These are phyloP conservation scores for Acanthopagrus latus DNA, from an alignment of 2,797 vertebrate genomes.

Conservation along the genomic window DNA sequence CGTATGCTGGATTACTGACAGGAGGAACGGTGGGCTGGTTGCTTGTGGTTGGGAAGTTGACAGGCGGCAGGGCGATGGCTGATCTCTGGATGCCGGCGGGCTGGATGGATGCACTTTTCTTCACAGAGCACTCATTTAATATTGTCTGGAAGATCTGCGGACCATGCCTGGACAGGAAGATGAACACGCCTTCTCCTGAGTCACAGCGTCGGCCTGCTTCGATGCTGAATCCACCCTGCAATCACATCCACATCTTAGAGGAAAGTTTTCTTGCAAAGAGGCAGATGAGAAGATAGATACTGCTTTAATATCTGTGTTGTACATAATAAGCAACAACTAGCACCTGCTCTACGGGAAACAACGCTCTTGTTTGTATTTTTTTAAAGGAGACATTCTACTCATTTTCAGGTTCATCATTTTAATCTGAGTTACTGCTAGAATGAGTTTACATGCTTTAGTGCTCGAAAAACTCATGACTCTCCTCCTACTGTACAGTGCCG, in stretches of 20 bases:
- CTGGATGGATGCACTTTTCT: constrained; percentile 19
- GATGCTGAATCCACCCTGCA: constrained; percentile 88
- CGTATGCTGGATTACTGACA: background rate
- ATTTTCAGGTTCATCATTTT: too few relatives aligned
- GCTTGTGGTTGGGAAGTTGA: constrained; percentile 18
- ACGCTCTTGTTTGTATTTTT: too few relatives aligned
- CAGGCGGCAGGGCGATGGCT: constrained; percentile 14
- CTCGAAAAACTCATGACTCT: too few relatives aligned
- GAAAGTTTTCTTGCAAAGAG: background rate
- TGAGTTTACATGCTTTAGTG: too few relatives aligned
- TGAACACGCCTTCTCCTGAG: constrained; percentile 90
- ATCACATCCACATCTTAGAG: constrained; percentile 35
- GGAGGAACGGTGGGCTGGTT: constrained; percentile 34
- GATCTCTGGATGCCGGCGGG: constrained; percentile 23
- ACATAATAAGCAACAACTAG: background rate
- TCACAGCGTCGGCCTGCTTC: constrained; percentile 92
- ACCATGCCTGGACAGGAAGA: constrained; percentile 85
- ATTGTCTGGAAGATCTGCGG: constrained; percentile 84
- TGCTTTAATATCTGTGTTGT: background rate
- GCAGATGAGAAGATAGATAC: background rate
- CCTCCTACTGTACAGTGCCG: too few relatives aligned
- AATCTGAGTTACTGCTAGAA: too few relatives aligned
- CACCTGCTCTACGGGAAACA: too few relatives aligned
- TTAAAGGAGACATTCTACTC: too few relatives aligned
- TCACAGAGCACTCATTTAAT: constrained; percentile 52